Conservation (phyloP, 1,140 invertebrate genomes). For the Panagrolaimus sp. region DNA sequence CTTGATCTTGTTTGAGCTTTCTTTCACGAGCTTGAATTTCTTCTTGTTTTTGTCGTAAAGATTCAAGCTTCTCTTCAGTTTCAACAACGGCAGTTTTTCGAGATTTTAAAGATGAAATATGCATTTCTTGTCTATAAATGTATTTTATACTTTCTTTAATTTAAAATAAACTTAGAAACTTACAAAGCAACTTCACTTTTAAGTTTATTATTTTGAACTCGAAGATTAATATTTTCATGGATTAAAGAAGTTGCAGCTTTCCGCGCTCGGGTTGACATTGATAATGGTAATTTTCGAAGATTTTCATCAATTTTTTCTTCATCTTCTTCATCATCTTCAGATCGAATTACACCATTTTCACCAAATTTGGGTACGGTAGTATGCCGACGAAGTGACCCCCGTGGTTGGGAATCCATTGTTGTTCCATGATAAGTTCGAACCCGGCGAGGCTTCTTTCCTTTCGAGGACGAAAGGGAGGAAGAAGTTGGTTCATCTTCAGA, state of each 20-base stretch:
- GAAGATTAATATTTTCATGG: slow-evolving; percentile 32
- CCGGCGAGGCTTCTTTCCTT: slow-evolving; percentile 30
- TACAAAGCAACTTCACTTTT: slow-evolving; percentile 36
- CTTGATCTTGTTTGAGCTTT: slow-evolving; percentile 33
- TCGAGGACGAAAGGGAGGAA: not conserved
- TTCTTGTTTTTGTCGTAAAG: slow-evolving; percentile 37
- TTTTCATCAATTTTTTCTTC: slow-evolving; percentile 33
- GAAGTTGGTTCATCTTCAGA: slow-evolving; percentile 20
- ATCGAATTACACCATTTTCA: slow-evolving; percentile 5
- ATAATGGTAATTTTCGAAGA: slow-evolving; percentile 26
- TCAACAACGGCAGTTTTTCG: slow-evolving; percentile 33
- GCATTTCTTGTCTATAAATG: slow-evolving; percentile 32
- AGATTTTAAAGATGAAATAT: slow-evolving; percentile 23
- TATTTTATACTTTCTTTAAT: too few relatives aligned
- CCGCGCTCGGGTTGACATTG: slow-evolving; percentile 21
- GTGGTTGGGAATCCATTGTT: slow-evolving; percentile 16
- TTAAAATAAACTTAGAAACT: too few relatives aligned
- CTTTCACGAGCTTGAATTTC: slow-evolving; percentile 32
- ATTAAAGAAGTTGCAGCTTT: slow-evolving; percentile 38
- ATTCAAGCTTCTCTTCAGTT: slow-evolving; percentile 40
- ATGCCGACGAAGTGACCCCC: slow-evolving; percentile 25
- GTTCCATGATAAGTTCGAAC: slow-evolving; percentile 38
- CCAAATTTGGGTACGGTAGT: slow-evolving; percentile 39
- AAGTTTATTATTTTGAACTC: slow-evolving; percentile 32
- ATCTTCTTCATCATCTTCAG: slow-evolving; percentile 33